Evolutionary conservation across 1,140 invertebrate species (phyloP).

Genomic region (Eurytemora carolleeae): DNA sequence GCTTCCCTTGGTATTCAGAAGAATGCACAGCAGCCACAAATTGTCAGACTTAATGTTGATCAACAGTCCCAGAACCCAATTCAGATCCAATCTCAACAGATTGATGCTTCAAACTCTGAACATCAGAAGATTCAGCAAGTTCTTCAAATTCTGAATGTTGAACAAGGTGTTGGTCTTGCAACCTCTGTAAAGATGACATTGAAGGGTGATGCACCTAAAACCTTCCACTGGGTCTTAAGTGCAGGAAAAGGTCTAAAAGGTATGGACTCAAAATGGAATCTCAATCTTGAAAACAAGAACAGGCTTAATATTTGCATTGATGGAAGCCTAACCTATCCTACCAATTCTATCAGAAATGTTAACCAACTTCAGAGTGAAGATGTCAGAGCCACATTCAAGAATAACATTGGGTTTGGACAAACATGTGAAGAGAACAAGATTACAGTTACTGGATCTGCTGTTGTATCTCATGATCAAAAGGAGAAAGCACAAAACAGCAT

Average conservation of each 20-base stretch:
- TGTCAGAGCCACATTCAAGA: slow-evolving; percentile 1
- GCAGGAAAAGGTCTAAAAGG: neutral
- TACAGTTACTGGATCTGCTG: neutral
- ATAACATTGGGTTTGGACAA: slow-evolving; percentile 5
- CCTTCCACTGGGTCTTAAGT: neutral
- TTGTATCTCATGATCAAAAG: slow-evolving; percentile 8
- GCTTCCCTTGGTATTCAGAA: neutral
- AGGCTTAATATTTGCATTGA: slow-evolving; percentile 4
- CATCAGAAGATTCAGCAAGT: neutral
- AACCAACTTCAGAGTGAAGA: neutral
- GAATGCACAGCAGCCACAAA: neutral
- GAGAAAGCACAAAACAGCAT: neutral
- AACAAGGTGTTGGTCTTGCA: neutral
- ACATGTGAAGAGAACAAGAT: slow-evolving; percentile 2
- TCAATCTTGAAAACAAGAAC: neutral
- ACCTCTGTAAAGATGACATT: neutral
- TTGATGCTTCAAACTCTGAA: neutral
- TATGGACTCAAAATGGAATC: neutral
- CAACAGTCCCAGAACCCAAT: too few species aligned
- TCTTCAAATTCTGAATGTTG: neutral
- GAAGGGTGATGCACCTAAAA: neutral
- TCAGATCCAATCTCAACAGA: neutral
- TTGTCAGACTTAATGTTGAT: neutral
- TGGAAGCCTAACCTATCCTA: neutral
- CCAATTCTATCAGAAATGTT: neutral